A percentile compares a stretch with the other conserved stretches of the same genome.
Evolutionary conservation across 1,140 invertebrate genomes (phyloP).

Genomic region (Chionoecetes opilio): DNA sequence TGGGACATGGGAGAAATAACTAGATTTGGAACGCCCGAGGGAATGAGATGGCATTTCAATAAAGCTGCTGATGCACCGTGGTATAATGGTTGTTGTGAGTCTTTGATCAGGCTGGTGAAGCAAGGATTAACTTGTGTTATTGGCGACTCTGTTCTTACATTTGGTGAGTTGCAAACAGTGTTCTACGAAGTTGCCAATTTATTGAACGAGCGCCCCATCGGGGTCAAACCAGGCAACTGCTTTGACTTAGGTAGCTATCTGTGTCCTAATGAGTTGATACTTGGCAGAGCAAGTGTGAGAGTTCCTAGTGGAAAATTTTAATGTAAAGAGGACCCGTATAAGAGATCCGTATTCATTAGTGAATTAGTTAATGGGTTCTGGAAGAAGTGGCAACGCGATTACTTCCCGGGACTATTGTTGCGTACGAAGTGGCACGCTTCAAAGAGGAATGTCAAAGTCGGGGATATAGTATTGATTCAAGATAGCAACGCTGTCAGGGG

Average conservation of each 20-base stretch:
- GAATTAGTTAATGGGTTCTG: neutral
- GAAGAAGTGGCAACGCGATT: constrained; percentile 43
- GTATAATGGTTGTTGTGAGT: neutral
- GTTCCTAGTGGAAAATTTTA: neutral
- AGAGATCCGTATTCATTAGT: neutral
- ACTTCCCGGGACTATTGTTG: constrained; percentile 34
- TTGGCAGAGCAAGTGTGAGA: neutral
- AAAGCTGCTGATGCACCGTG: neutral
- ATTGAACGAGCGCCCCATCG: neutral
- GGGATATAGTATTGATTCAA: neutral
- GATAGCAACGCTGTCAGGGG: neutral
- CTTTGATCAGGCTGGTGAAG: neutral
- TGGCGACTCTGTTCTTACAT: neutral
- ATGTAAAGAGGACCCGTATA: neutral
- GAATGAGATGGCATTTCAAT: neutral
- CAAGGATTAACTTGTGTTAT: neutral
- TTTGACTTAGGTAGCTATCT: neutral
- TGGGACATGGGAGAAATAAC: neutral
- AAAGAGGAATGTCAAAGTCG: neutral
- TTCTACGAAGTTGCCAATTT: neutral
- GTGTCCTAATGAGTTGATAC: neutral
- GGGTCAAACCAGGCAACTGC: neutral
- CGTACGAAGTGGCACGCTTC: constrained; percentile 45
- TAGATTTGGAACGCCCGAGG: neutral
- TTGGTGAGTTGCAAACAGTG: neutral